Base-by-base conservation (phyloP, 2,113 vertebrate genomes). In the Barnardius zonarius region DNA sequence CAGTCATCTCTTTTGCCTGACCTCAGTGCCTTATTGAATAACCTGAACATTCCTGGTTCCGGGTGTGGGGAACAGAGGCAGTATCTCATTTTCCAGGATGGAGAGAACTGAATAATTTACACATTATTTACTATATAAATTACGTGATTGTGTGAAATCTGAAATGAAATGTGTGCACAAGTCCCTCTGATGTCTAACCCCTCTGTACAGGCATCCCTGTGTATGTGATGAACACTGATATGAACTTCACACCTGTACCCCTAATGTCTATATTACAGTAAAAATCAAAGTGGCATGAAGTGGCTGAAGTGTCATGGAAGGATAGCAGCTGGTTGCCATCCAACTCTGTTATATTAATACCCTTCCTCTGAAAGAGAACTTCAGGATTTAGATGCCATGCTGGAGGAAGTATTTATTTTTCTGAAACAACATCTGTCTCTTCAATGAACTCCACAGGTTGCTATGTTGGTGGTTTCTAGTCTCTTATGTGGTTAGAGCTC, bases 401-500 rank as follows among this genome's bases (percentile, higher is more conserved):
- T 68, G 51, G 48, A 90, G 90, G 93, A 96, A 95, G 64, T 74
- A 70, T 80, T 78, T 92, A 6, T 90, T 90, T 92, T 91, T 77
- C 90, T 91, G 55, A 62, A 81, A 57, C 86, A 88, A 93, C 93
- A 87, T 90, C 91, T 96, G 91, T n/a, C 82, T 91, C 54, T 3
- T 83, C 94, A 90, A 68, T 48, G 41, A 81, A 30, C 78, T 35
- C 88, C 93, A 67, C 91, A 94, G 94, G 86, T 95, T 81, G 76
- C 91, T 79, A 2, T 33, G 77, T 66, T 87, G 92, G 95, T 90
- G 92, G 92, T 93, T 95, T 85, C 61, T 41, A 46, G 76, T 55
- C 95, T 88, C 86, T 96, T 8, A 94, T 95, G 96, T 95, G 96
- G 96, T 93, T 85, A 93, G 37, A 64, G 37, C 5, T 92, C 66